Percentiles rank a stretch among this genome's conserved stretches.
These are phyloP conservation scores for Scytalopus superciliaris DNA, from an alignment of 2,113 vertebrate species.

Conservation along the genomic window DNA sequence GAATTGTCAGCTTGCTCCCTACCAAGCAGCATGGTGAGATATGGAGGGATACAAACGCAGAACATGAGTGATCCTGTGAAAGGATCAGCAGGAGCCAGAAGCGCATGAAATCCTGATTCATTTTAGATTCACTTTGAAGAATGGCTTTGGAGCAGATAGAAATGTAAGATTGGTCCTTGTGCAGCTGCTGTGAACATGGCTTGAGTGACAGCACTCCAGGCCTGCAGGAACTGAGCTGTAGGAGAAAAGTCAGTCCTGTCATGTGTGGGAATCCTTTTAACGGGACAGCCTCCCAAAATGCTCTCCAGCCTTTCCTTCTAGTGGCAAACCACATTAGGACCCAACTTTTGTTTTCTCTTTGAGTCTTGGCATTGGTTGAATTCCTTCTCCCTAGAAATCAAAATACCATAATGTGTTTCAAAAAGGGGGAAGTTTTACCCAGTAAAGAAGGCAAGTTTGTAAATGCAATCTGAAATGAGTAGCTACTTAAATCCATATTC, in stretches of 20 bases:
- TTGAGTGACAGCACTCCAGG: not conserved
- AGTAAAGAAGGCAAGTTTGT: not conserved
- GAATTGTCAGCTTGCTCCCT: not conserved
- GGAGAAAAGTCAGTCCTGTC: not conserved
- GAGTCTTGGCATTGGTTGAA: not conserved
- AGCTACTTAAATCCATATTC: rapidly evolving
- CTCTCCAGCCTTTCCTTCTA: not conserved
- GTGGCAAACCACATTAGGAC: not conserved
- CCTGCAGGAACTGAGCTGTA: not conserved
- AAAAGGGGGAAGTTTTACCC: not conserved
- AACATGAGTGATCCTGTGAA: not conserved
- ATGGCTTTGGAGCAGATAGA: not conserved
- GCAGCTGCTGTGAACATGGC: not conserved
- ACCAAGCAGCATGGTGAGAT: not conserved
- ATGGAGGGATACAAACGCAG: not conserved
- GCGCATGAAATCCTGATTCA: not conserved
- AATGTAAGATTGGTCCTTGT: not conserved
- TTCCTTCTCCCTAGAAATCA: not conserved
- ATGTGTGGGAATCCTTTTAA: not conserved
- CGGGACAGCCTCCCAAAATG: not conserved
- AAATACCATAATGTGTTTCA: not conserved
- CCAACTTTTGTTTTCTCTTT: not conserved
- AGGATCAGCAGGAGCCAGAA: not conserved
- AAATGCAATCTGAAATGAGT: not conserved
- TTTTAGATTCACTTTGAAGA: not conserved